A percentile compares a stretch with the other conserved stretches of the same genome.
Evolutionary conservation across 2,113 vertebrate genomes (phyloP).

Genomic region (Stictonetta naevosa): DNA sequence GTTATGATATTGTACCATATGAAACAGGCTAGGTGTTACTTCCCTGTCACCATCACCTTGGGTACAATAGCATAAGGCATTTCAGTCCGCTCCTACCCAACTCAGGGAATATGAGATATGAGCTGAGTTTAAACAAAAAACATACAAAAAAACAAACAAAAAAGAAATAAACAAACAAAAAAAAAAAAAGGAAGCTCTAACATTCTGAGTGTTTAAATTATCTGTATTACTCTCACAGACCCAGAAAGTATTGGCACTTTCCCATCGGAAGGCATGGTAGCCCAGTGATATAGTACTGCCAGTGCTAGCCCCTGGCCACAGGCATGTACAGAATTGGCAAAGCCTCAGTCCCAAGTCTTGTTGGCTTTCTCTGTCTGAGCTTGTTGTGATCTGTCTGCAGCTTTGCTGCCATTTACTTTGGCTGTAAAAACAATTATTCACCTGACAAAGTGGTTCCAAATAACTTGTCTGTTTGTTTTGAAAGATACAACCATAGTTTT

Average conservation of each 20-base stretch:
- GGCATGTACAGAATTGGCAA: rapidly evolving
- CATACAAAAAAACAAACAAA: no score
- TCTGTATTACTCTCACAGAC: background rate
- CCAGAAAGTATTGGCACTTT: background rate
- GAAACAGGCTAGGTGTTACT: background rate
- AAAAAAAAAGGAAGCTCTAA: background rate
- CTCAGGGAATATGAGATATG: background rate
- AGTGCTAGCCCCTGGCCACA: background rate
- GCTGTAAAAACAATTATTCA: background rate
- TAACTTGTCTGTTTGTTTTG: background rate
- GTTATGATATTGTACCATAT: rapidly evolving
- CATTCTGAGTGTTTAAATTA: background rate
- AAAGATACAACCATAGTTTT: background rate
- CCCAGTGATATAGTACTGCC: no score
- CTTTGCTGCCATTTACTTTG: background rate
- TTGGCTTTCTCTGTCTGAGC: rapidly evolving
- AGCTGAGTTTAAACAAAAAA: background rate
- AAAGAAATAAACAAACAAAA: no score
- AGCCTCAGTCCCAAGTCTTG: background rate
- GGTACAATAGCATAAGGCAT: background rate
- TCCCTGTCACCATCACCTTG: background rate
- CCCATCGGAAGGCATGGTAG: rapidly evolving
- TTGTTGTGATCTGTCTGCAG: no score
- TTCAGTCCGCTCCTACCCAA: background rate
- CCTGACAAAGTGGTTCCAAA: background rate